Conservation (phyloP, 2,113 vertebrate genomes). For the Aplodontia rufa region DNA sequence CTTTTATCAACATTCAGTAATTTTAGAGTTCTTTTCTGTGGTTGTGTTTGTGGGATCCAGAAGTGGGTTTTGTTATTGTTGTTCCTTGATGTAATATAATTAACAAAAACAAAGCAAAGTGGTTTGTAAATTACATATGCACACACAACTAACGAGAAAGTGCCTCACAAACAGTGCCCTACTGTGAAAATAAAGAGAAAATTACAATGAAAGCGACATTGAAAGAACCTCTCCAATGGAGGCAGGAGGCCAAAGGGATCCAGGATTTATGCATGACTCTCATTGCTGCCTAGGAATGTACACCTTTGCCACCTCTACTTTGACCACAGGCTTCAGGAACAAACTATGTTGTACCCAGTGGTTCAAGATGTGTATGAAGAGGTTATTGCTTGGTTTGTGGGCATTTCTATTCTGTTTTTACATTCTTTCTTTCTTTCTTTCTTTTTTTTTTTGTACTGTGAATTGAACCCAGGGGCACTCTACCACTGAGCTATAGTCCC, state of each 20-base stretch:
- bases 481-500: no score
- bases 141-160: not conserved
- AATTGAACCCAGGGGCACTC: no score
- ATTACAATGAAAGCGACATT: not conserved
- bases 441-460: no score
- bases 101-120: slow-evolving; percentile 29
- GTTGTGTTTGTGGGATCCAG: slow-evolving; percentile 4
- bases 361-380: not conserved
- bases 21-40: slow-evolving; percentile 32
- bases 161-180: not conserved
- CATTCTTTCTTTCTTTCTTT: not conserved
- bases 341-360: not conserved
- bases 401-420: not conserved
- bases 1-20: not conserved
- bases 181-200: not conserved
- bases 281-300: not conserved
- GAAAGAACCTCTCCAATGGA: not conserved
- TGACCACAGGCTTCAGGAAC: not conserved
- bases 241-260: not conserved
- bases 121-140: not conserved
- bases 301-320: not conserved
- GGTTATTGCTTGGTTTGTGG: not conserved
- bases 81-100: not conserved
- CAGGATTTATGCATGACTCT: not conserved
- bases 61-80: slow-evolving; percentile 14